These are phyloP conservation scores for Stenoptilia bipunctidactyla DNA, from an alignment of 2,888 invertebrate species.

Conservation along the genomic window DNA sequence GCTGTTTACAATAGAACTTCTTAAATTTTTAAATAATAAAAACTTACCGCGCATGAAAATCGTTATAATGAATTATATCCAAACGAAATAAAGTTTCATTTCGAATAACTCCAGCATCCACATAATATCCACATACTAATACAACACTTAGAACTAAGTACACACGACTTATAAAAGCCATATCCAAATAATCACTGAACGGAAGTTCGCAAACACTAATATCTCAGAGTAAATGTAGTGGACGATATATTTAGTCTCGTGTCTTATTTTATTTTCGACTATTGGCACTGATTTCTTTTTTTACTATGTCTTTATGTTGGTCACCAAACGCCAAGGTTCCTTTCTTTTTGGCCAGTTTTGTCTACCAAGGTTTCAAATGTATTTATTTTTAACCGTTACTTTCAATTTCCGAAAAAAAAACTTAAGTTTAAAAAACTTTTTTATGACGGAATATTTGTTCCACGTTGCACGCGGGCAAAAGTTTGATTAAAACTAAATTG, in stretches of 20 bases:
- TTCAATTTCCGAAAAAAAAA: no score
- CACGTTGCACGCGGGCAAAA: no score
- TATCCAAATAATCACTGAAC: background rate
- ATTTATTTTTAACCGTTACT: no score
- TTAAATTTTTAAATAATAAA: no score
- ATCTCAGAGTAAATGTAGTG: background rate
- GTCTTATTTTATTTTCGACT: background rate
- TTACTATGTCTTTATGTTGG: background rate
- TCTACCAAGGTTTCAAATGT: no score
- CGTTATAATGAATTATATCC: slow-evolving; percentile 67
- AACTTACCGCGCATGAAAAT: slow-evolving; percentile 64
- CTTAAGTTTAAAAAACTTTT: no score
- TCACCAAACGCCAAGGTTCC: background rate
- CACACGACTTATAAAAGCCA: slow-evolving; percentile 10
- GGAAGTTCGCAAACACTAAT: background rate
- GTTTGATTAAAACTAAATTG: no score
- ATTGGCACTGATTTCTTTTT: background rate
- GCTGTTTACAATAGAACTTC: no score
- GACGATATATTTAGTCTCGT: background rate
- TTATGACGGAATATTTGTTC: no score
- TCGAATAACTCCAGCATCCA: slow-evolving; percentile 13
- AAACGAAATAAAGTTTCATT: slow-evolving; percentile 42
- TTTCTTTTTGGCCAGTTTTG: background rate
- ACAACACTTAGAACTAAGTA: slow-evolving; percentile 15
- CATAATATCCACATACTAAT: slow-evolving; percentile 14